A percentile compares a stretch with the other conserved stretches of the same genome.
Conservation (phyloP, 2,113 vertebrate genomes). For the Anolis carolinensis region DNA sequence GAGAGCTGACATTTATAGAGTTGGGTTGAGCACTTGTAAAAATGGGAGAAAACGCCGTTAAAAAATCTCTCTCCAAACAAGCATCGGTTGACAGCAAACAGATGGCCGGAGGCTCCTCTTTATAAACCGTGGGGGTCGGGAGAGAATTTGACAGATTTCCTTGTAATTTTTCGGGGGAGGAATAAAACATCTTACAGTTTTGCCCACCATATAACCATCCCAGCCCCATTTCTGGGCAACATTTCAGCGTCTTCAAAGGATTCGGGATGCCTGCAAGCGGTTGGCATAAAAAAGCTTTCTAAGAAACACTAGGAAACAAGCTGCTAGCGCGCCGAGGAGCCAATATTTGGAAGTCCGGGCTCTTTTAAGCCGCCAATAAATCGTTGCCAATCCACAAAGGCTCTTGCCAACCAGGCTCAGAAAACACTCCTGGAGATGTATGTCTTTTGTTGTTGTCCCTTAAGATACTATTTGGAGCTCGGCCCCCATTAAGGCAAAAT, state of each 20-base stretch:
- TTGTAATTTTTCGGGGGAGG: not conserved
- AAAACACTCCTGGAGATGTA: conserved; percentile 1
- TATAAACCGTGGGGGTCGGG: conserved; percentile 65
- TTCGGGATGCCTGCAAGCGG: conserved; percentile 67
- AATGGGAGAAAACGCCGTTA: conserved; percentile 75
- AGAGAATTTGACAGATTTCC: conserved; percentile 57
- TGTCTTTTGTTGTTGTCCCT: not conserved
- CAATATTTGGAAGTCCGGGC: conserved; percentile 51
- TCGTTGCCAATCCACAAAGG: conserved; percentile 29
- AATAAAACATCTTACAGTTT: conserved; percentile 77
- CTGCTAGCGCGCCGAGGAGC: conserved; percentile 63
- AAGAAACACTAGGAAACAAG: conserved; percentile 63
- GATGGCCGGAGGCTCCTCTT: conserved; percentile 75
- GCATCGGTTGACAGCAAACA: conserved; percentile 79
- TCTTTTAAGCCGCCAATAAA: conserved; percentile 58
- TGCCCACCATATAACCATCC: conserved; percentile 69
- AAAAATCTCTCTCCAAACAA: conserved; percentile 78
- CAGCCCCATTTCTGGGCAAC: conserved; percentile 68
- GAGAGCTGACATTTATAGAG: conserved; percentile 76
- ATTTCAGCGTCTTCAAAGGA: conserved; percentile 80
- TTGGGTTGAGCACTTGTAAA: conserved; percentile 72
- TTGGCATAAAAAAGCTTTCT: conserved; percentile 66
- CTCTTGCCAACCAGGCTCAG: not conserved
- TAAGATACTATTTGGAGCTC: conserved; percentile 48
- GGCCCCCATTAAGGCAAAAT: conserved; percentile 18